Conservation (phyloP, 1,140 invertebrate species). For the Ptiloglossa arizonensis region DNA sequence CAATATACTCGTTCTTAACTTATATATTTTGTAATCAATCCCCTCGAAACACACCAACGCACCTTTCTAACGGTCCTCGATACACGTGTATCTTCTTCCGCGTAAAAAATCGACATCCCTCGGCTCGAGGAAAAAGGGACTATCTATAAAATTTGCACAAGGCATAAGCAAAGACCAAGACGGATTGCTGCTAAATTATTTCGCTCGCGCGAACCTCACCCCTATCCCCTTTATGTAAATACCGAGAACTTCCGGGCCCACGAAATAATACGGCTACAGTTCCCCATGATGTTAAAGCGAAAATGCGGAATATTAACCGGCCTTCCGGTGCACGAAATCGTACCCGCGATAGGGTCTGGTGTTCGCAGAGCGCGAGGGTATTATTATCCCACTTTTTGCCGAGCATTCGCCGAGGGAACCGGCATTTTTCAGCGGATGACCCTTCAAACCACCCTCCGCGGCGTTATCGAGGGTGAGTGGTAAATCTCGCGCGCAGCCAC, state of each 20-base stretch:
- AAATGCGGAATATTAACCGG: conserved; percentile 49
- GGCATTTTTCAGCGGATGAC: conserved; percentile 44
- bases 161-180: background rate
- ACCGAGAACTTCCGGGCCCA: background rate
- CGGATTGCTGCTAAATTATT: conserved; percentile 2
- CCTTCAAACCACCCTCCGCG: background rate
- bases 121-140: background rate
- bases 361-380: conserved; percentile 23
- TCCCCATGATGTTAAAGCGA: background rate
- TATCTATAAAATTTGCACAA: conserved; percentile 14
- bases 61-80: too few species aligned
- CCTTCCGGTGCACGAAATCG: background rate
- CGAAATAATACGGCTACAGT: background rate
- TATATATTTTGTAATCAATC: too few species aligned
- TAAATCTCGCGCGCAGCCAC: conserved; percentile 14
- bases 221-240: background rate
- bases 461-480: conserved; percentile 13
- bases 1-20: too few species aligned
- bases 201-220: background rate
- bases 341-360: conserved; percentile 2
- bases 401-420: conserved; percentile 31
- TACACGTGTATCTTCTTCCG: background rate
- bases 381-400: conserved; percentile 52
- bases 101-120: background rate
- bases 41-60: too few species aligned